phyloP scores from a whole-genome alignment of 2,797 vertebrate genomes.

The Galaxias olidus region DNA sequence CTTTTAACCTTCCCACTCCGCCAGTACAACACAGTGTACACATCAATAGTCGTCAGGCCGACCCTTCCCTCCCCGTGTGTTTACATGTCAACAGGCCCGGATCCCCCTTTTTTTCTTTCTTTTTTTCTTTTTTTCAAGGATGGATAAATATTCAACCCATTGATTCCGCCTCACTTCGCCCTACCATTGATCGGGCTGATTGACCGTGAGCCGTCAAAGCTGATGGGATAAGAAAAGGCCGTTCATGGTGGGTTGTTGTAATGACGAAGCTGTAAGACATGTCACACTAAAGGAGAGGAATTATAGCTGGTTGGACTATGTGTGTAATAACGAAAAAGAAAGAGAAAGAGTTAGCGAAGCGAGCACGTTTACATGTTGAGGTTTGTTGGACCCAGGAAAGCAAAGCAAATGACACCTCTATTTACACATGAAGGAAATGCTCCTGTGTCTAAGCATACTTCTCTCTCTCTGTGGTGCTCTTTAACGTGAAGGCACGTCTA shows the following conservation, averaged over 20 bases:
- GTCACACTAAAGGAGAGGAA: too few relatives aligned
- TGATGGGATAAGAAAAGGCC: neutral
- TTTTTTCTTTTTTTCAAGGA: constrained; percentile 40
- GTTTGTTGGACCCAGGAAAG: neutral
- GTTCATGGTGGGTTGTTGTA: neutral
- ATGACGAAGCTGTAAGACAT: neutral
- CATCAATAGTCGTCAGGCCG: neutral
- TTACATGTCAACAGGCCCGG: constrained; percentile 43
- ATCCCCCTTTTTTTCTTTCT: constrained; percentile 22
- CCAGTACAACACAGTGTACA: neutral
- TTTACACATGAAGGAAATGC: neutral
- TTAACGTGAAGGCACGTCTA: constrained; percentile 31
- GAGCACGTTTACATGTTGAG: too few relatives aligned
- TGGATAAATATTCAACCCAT: constrained; percentile 48
- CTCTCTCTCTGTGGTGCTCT: constrained; percentile 15
- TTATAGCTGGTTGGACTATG: too few relatives aligned
- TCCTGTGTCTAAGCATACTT: neutral
- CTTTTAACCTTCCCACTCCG: neutral
- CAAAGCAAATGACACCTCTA: neutral
- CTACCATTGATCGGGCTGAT: constrained; percentile 63
- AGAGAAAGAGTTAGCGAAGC: too few relatives aligned
- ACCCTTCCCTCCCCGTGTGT: constrained; percentile 19
- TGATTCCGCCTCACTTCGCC: constrained; percentile 54
- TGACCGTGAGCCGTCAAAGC: constrained; percentile 52
- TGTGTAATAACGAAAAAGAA: too few relatives aligned